Evolutionary conservation across 2,797 vertebrate genomes (phyloP), one percentile per base, ranked within the genome.

Genomic region (Pristis pectinata): DNA sequence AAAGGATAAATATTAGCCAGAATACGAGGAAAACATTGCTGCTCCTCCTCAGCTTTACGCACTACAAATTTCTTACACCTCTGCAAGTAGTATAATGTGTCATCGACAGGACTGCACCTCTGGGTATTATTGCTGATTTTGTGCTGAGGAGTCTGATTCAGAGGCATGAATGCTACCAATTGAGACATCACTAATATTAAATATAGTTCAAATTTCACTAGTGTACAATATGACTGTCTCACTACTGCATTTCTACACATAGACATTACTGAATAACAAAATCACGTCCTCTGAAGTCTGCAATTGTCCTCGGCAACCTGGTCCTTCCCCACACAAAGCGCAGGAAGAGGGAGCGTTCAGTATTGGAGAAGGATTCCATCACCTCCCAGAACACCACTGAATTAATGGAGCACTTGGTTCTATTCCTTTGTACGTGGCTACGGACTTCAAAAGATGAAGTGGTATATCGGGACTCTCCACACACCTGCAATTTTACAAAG

Each of bases 321-420:
- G 99, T 99, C 94, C 99, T 98, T 44, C 99, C 99, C 99, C 99
- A 99, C 87, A 99, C 99, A 2, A 99, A 99, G 94, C 99, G 97
- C 92, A 99, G 98, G 96, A 99, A 99, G 9, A 99, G 98, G 1
- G 99, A 99, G n/a, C 98, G 97, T 96, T 99, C 99, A 0, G 98
- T 99, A 96, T 99, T 99, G 95, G 99, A 99, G 96, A 99, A 99
- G 61, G 98, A 98, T 96, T 99, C 99, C 99, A 99, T 99, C 95
- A 99, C 99, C 5, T 99, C 99, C 99, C 99, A 99, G 97, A 99
- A 99, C n/a, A n/a, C 99, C 99, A 99, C 96, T 99, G 98, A 95
- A 99, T 98, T 95, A 99, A 97, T 1, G 99, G 97, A 0, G 99
- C 97, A 0, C 98, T 98, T 0, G 99, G 99, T 95, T 99, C 99